phyloP scores from a whole-genome alignment of 2,113 vertebrate species.

The Excalfactoria chinensis region DNA sequence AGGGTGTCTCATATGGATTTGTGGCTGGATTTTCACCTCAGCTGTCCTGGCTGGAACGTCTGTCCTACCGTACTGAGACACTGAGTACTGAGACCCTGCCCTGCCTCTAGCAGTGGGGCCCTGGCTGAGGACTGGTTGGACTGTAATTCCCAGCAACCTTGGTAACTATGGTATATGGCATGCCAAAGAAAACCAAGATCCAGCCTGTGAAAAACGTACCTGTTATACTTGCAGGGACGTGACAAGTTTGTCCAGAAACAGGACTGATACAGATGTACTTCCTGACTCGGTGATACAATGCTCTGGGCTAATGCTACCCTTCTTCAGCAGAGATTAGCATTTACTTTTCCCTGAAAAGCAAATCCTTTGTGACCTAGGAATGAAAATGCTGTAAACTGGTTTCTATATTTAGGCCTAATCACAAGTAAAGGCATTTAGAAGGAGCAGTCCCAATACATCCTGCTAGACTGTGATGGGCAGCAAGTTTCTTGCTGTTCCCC shows the following conservation, averaged over 20 bases:
- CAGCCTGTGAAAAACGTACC: not conserved
- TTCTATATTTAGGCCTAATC: not conserved
- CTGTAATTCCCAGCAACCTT: not conserved
- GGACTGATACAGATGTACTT: not conserved
- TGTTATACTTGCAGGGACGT: not conserved
- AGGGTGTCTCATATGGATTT: constrained; percentile 32
- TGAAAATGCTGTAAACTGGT: not conserved
- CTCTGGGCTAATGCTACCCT: not conserved
- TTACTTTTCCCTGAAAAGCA: not conserved
- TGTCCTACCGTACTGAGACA: not conserved
- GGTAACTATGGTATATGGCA: not conserved
- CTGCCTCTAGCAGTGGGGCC: not conserved
- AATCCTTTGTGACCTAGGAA: not conserved
- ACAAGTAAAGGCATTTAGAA: not conserved
- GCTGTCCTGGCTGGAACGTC: constrained; percentile 19
- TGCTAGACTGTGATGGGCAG: not conserved
- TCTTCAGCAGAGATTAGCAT: not conserved
- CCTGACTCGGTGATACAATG: not conserved
- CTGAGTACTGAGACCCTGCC: not conserved
- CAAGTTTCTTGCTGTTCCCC: not conserved
- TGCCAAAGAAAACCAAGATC: not conserved
- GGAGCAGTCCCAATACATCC: not conserved
- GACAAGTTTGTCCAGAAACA: not conserved
- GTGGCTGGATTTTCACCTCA: constrained; percentile 55
- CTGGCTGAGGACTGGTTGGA: not conserved